Evolutionary conservation across 2,113 vertebrate species (phyloP).

Genomic region (Xenus cinereus): DNA sequence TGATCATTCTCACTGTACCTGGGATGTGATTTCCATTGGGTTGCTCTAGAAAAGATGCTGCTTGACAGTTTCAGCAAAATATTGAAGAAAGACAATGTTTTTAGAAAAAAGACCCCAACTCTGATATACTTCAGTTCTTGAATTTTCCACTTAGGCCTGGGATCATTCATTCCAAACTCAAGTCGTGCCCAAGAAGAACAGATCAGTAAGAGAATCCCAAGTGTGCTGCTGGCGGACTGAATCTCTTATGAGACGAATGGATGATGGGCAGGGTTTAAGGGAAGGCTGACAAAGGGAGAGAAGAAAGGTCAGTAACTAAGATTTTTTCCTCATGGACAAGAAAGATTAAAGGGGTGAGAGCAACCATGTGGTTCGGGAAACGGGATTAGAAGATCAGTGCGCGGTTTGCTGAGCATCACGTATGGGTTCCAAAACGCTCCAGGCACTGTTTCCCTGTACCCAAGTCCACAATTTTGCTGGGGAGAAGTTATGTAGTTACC

Average conservation of each 20-base stretch:
- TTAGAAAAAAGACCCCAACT: neutral
- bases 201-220: neutral
- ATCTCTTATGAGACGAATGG: neutral
- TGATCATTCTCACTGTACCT: neutral
- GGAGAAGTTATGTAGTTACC: neutral
- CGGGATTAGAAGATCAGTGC: neutral
- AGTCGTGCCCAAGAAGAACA: neutral
- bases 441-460: neutral
- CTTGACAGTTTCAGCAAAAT: neutral
- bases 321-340: neutral
- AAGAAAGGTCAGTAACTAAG: neutral
- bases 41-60: neutral
- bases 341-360: neutral
- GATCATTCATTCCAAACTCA: neutral
- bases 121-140: neutral
- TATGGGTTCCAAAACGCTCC: neutral
- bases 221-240: neutral
- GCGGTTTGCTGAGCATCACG: neutral
- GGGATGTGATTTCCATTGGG: neutral
- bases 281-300: neutral
- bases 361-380: neutral
- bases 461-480: neutral
- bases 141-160: neutral
- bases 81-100: neutral
- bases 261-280: neutral